Conservation (phyloP, 2,888 invertebrate species). For the Heliconius cydno region DNA sequence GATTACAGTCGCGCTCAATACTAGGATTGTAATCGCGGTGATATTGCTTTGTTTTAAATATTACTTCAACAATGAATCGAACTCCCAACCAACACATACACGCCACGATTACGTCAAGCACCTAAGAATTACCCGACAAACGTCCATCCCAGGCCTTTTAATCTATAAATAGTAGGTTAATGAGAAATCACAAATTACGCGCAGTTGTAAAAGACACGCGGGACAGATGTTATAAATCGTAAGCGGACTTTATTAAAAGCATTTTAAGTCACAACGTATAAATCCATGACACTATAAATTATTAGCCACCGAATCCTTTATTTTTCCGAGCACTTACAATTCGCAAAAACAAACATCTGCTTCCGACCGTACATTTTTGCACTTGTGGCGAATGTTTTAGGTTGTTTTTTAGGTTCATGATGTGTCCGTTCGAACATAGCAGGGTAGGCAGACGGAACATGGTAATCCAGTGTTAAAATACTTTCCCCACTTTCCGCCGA, state of each 20-base stretch:
- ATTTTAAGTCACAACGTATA: conserved; percentile 53
- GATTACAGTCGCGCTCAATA: too few species aligned
- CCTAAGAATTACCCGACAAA: background rate
- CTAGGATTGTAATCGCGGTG: too few species aligned
- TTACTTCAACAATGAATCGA: background rate
- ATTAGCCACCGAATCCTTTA: conserved; percentile 48
- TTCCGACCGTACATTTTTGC: conserved; percentile 15
- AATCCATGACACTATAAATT: conserved; percentile 53
- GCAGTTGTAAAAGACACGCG: conserved; percentile 47
- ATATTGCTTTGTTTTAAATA: background rate
- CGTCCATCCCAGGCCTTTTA: background rate
- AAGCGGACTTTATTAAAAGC: conserved; percentile 51
- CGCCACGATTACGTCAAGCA: background rate
- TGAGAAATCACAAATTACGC: conserved; percentile 44
- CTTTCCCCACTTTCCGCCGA: too few species aligned
- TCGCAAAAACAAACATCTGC: conserved; percentile 43
- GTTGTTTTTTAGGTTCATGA: background rate
- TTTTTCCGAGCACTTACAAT: conserved; percentile 42
- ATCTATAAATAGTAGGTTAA: conserved; percentile 39
- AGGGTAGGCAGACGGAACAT: too few species aligned
- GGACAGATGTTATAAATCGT: conserved; percentile 49
- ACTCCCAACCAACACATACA: background rate
- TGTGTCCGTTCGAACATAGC: too few species aligned
- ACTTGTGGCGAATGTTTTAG: background rate
- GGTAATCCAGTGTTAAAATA: too few species aligned